These are phyloP conservation scores for Athalia cordata DNA, from an alignment of 2,888 invertebrate species.

Conservation along the genomic window DNA sequence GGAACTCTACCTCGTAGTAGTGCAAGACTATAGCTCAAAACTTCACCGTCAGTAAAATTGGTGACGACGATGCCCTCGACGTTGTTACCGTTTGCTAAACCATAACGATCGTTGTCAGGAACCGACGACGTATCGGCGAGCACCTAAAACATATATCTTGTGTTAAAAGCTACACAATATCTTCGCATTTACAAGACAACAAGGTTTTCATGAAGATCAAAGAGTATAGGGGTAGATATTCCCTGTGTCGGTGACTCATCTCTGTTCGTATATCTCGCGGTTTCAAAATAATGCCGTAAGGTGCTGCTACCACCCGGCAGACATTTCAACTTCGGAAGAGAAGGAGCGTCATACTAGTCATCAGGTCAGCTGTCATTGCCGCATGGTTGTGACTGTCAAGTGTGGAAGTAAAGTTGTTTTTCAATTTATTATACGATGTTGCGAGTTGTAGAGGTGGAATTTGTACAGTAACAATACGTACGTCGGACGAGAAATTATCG, in stretches of 20 bases:
- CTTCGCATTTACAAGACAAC: background rate
- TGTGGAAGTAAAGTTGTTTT: background rate
- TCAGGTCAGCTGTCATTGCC: slow-evolving; percentile 25
- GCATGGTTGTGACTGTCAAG: slow-evolving; percentile 15
- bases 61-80: slow-evolving; percentile 71
- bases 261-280: background rate
- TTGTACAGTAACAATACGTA: background rate
- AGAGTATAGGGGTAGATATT: too few species aligned
- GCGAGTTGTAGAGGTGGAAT: background rate
- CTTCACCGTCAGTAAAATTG: slow-evolving; percentile 80
- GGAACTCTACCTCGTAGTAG: slow-evolving; percentile 78
- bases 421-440: slow-evolving; percentile 5
- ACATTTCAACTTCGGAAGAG: background rate
- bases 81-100: slow-evolving; percentile 59
- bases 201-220: too few species aligned
- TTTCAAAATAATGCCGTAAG: slow-evolving; percentile 31
- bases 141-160: slow-evolving; percentile 57
- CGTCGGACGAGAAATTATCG: background rate
- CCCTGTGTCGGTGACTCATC: background rate
- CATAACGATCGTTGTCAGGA: slow-evolving; percentile 57
- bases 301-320: slow-evolving; percentile 62
- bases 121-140: slow-evolving; percentile 61
- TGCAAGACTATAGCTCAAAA: slow-evolving; percentile 78
- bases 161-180: background rate
- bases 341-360: background rate